phyloP scores from a whole-genome alignment of 1,140 invertebrate species.

The Cyphomyrmex costatus region DNA sequence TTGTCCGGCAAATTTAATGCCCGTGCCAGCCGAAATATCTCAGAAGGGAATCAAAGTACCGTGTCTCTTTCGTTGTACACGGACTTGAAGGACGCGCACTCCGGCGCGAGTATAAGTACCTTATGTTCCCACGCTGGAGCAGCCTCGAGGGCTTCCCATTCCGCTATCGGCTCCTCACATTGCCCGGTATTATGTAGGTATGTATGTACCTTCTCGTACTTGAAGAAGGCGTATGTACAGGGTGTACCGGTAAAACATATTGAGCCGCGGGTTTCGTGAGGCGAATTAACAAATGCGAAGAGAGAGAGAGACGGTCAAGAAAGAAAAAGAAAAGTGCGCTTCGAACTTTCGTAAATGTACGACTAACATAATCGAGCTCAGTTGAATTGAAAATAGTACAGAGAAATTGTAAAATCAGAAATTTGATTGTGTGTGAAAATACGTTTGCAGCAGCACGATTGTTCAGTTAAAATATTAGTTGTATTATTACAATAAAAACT shows the following conservation, averaged over 20 bases:
- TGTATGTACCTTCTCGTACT: conserved; percentile 80
- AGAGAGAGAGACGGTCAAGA: conserved; percentile 20
- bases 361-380: background rate
- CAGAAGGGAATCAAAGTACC: conserved; percentile 66
- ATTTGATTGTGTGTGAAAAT: background rate
- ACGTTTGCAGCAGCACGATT: background rate
- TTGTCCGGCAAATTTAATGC: conserved; percentile 65
- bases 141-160: conserved; percentile 84
- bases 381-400: background rate
- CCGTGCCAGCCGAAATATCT: conserved; percentile 60
- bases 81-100: conserved; percentile 78
- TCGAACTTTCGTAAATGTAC: conserved; percentile 10
- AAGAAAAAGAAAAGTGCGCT: background rate
- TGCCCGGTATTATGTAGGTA: conserved; percentile 81
- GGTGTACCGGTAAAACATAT: conserved; percentile 81
- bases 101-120: conserved; percentile 76
- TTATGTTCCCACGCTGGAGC: conserved; percentile 85
- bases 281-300: conserved; percentile 71
- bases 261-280: conserved; percentile 74
- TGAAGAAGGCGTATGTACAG: conserved; percentile 78
- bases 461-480: background rate
- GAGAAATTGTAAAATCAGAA: background rate
- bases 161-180: conserved; percentile 82
- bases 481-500: background rate
- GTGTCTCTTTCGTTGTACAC: conserved; percentile 71